Percentiles rank a stretch among this genome's conserved stretches.
Evolutionary conservation across 1,140 invertebrate species (phyloP).

Genomic region (Nasonia vitripennis): DNA sequence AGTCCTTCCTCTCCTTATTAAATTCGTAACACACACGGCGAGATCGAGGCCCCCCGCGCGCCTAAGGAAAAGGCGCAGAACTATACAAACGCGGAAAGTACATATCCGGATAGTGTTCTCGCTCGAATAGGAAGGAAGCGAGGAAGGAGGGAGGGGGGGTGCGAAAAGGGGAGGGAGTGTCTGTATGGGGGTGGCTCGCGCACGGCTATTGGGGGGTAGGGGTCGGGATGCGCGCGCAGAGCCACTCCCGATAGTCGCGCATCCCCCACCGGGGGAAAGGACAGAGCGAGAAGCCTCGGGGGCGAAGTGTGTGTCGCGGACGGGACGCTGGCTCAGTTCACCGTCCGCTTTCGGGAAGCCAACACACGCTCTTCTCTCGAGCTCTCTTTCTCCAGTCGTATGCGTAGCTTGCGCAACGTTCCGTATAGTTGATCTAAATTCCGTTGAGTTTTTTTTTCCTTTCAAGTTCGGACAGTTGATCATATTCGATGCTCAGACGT

Average conservation of each 20-base stretch:
- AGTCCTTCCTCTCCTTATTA: slow-evolving; percentile 11
- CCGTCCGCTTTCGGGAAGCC: slow-evolving; percentile 58
- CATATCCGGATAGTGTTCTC: slow-evolving; percentile 2
- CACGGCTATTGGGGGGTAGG: slow-evolving; percentile 26
- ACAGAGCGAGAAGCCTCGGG: slow-evolving; percentile 53
- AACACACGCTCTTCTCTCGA: slow-evolving; percentile 49
- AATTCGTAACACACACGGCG: slow-evolving; percentile 17
- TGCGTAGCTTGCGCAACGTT: not conserved
- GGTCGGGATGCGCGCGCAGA: slow-evolving; percentile 56
- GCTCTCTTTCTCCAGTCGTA: not conserved
- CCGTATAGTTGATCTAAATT: no score
- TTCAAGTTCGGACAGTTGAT: no score
- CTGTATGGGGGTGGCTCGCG: not conserved
- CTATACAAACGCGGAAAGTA: not conserved
- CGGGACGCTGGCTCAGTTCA: slow-evolving; percentile 58
- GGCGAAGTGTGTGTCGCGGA: slow-evolving; percentile 56
- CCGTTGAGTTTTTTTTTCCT: no score
- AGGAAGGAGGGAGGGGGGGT: not conserved
- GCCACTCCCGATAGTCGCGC: slow-evolving; percentile 60
- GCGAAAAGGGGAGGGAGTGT: slow-evolving; percentile 6
- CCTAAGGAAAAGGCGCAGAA: not conserved
- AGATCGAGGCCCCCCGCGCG: not conserved
- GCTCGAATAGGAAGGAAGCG: not conserved
- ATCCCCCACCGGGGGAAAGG: slow-evolving; percentile 50
- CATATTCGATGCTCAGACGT: no score